Base-by-base conservation (phyloP, 2,888 invertebrate species). In the Malthinus flaveolus region DNA sequence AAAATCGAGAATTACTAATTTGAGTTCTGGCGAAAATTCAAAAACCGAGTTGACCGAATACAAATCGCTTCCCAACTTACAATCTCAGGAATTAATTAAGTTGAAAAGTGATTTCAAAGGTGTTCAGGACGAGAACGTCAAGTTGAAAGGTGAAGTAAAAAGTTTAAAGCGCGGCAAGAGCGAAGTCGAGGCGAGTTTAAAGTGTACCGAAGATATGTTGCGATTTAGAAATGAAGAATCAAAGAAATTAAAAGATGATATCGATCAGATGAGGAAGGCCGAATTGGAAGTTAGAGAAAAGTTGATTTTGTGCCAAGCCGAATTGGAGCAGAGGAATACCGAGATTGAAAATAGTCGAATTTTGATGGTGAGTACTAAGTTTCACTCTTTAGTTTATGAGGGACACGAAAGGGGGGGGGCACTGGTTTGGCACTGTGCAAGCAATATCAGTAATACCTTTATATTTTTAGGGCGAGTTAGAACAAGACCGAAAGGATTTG, bases 401-500 rank as follows among this genome's bases (percentile, higher is more conserved):
- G n/a, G n/a, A n/a, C n/a, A n/a, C n/a, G n/a, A n/a, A n/a, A n/a
- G n/a, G n/a, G n/a, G n/a, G n/a, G n/a, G n/a, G n/a, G n/a, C n/a
- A n/a, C n/a, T n/a, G n/a, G n/a, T n/a, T n/a, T n/a, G n/a, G n/a
- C n/a, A n/a, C n/a, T n/a, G n/a, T n/a, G n/a, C n/a, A n/a, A 23
- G 23, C 2, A 23, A 23, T 23, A 23, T 23, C 3, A 23, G 5
- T 10, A 11, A 47, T 4, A 32, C 7, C 8, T 23, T 32, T 13
- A 9, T 37, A 32, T 49, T 39, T 42, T 42, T 34, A 83, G 82
- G 80, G 76, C 31, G 82, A 83, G 67, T 75, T 83, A 32, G 81
- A 82, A 61, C 73, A 75, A 35, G 82, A 83, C 63, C 81, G 80
- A 52, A 67, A 71, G 0, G 76, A 79, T 11, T 66, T 83, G 37